Base-by-base conservation (phyloP, 2,113 vertebrate species). In the Setophaga petechia region DNA sequence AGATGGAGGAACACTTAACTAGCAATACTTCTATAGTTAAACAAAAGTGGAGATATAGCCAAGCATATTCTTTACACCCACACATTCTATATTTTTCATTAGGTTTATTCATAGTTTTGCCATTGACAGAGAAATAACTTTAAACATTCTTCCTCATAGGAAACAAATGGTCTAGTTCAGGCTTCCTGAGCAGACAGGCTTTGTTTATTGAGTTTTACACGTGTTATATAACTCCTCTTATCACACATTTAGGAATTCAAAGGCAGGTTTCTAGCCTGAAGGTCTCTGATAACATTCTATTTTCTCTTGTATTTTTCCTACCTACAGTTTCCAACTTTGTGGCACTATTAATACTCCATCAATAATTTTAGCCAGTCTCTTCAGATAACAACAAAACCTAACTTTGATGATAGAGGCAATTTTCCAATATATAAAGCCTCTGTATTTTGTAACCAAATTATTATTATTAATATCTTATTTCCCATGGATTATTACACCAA, bases 81-180 rank as follows among this genome's bases (percentile, higher is more conserved):
- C 87, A 75, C 77, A 82, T 51, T 91, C 79, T 93, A 49, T 89
- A 86, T 95, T 97, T 97, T 96, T 96, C 90, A 80, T 91, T 95
- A 71, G 47, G 39, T 94, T 97, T 97, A 95, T 95, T 97, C 91
- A 95, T 91, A 94, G 89, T 94, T 97, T 97, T 92, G 88, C 91
- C 51, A 12, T 84, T 95, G 83, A 94, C 83, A 96, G 89, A 84
- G 71, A 97, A 96, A 93, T 95, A 95, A 87, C 61, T 95, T 96
- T 82, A 94, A 97, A 91, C 55, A 71, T 80, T 73, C 62, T 57
- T 63, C 93, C 67, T 95, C 79, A 62, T 43, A 92, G 63, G 78
- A 97, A 96, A 90, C 73, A 92, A 94, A 91, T 91, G 78, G 54
- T 97, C 77, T 96, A 84, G 96, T 96, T 97, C 55, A 87, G 95